phyloP scores from a whole-genome alignment of 2,888 invertebrate species.

The Yponomeuta cagnagella region DNA sequence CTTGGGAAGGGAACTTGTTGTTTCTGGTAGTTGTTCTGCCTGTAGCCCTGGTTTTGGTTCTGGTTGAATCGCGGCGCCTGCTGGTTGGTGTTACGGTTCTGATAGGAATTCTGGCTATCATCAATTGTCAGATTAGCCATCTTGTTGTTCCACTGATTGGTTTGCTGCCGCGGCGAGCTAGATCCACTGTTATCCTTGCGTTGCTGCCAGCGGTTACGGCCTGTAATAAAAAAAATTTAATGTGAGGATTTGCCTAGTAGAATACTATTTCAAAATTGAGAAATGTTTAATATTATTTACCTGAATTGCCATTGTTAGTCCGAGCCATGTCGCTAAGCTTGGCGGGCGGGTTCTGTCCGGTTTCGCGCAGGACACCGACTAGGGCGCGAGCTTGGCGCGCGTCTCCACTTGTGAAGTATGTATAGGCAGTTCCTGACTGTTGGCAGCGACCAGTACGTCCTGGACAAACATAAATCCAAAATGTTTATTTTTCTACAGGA shows the following conservation, averaged over 20 bases:
- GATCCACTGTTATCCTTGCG: conserved; percentile 73
- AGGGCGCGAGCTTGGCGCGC: conserved; percentile 94
- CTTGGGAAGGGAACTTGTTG: conserved; percentile 74
- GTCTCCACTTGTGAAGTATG: conserved; percentile 95
- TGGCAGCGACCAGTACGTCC: conserved; percentile 94
- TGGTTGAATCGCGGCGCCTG: conserved; percentile 40
- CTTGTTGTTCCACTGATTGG: conserved; percentile 70
- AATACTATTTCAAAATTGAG: neutral
- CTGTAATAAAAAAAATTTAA: conserved; percentile 34
- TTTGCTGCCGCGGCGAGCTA: conserved; percentile 66
- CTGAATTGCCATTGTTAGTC: conserved; percentile 68
- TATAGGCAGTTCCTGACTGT: conserved; percentile 96
- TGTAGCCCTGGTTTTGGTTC: conserved; percentile 38
- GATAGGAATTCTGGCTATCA: conserved; percentile 49
- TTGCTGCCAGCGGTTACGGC: conserved; percentile 78
- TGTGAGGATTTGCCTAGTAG: neutral
- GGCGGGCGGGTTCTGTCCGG: conserved; percentile 90
- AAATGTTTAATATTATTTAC: conserved; percentile 29
- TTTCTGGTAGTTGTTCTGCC: conserved; percentile 69
- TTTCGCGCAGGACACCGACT: conserved; percentile 93
- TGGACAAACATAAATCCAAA: conserved; percentile 24
- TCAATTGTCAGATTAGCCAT: conserved; percentile 52
- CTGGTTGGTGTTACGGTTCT: conserved; percentile 36
- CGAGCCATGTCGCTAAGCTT: conserved; percentile 86
- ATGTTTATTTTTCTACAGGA: neutral